These are phyloP conservation scores for Lepeophtheirus nordmannii DNA, from an alignment of 2,888 invertebrate species.

Conservation along the genomic window DNA sequence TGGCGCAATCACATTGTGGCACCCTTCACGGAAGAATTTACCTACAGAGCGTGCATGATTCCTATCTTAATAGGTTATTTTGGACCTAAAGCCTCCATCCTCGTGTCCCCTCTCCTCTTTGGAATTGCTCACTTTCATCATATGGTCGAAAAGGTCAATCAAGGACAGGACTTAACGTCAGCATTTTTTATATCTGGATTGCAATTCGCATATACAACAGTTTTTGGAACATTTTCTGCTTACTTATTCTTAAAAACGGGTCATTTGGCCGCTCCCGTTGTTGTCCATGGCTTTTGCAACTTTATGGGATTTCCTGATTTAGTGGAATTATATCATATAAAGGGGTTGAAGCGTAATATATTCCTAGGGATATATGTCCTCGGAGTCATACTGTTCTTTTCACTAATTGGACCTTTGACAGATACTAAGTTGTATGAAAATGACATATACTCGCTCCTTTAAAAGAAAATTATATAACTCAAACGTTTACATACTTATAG, in stretches of 20 bases:
- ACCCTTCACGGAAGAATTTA: slow-evolving; percentile 86
- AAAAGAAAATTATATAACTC: not conserved
- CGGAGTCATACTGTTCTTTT: slow-evolving; percentile 62
- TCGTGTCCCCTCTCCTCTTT: slow-evolving; percentile 76
- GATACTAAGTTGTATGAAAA: slow-evolving; percentile 44
- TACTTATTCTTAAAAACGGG: slow-evolving; percentile 40
- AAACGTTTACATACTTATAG: no score
- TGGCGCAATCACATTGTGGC: slow-evolving; percentile 75
- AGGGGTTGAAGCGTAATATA: slow-evolving; percentile 45
- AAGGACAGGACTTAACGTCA: slow-evolving; percentile 22
- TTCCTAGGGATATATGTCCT: slow-evolving; percentile 51
- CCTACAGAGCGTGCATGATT: slow-evolving; percentile 86
- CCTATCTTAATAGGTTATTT: slow-evolving; percentile 67
- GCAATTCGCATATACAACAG: slow-evolving; percentile 74
- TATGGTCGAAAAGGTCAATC: slow-evolving; percentile 23
- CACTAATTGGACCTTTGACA: slow-evolving; percentile 58
- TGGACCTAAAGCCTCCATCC: slow-evolving; percentile 51
- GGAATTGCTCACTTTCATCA: slow-evolving; percentile 51
- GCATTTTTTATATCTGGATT: slow-evolving; percentile 38
- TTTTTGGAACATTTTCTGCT: slow-evolving; percentile 77
- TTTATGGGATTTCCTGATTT: slow-evolving; percentile 91
- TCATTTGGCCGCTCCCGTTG: slow-evolving; percentile 68
- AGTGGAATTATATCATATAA: slow-evolving; percentile 48
- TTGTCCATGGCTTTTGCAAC: slow-evolving; percentile 87
- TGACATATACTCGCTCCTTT: slow-evolving; percentile 31